phyloP scores from a whole-genome alignment of 2,113 vertebrate genomes.

The Gallinago paraguaiae region DNA sequence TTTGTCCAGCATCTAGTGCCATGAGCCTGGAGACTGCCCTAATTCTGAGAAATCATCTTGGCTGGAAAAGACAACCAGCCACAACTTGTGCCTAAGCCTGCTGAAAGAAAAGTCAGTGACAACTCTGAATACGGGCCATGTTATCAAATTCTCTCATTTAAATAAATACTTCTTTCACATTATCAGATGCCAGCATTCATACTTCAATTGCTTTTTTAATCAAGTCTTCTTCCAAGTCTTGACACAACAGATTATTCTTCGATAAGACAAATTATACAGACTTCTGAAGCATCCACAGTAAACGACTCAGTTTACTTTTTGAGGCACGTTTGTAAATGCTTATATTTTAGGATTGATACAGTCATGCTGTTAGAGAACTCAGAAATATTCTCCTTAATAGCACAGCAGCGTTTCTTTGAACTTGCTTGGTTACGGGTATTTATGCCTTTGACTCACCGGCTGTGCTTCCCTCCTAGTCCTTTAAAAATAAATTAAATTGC shows the following conservation, averaged over 20 bases:
- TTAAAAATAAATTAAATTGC: neutral
- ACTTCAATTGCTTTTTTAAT: neutral
- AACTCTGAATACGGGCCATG: fast-evolving
- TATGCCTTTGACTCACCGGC: neutral
- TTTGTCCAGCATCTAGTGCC: neutral
- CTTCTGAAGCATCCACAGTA: neutral
- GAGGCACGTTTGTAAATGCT: neutral
- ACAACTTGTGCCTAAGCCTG: neutral
- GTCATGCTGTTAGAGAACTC: neutral
- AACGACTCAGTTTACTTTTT: neutral
- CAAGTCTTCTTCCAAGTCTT: neutral
- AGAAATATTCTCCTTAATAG: neutral
- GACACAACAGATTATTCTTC: neutral
- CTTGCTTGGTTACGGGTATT: neutral
- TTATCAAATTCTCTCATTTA: neutral
- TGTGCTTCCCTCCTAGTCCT: neutral
- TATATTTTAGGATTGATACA: neutral
- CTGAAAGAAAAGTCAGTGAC: neutral
- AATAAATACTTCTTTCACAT: neutral
- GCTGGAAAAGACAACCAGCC: neutral
- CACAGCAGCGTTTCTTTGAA: neutral
- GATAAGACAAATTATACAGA: neutral
- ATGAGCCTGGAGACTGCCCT: neutral
- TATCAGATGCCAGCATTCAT: neutral
- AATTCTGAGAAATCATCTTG: neutral